Conservation (phyloP, 1,140 invertebrate species). For the Psix sp. region DNA sequence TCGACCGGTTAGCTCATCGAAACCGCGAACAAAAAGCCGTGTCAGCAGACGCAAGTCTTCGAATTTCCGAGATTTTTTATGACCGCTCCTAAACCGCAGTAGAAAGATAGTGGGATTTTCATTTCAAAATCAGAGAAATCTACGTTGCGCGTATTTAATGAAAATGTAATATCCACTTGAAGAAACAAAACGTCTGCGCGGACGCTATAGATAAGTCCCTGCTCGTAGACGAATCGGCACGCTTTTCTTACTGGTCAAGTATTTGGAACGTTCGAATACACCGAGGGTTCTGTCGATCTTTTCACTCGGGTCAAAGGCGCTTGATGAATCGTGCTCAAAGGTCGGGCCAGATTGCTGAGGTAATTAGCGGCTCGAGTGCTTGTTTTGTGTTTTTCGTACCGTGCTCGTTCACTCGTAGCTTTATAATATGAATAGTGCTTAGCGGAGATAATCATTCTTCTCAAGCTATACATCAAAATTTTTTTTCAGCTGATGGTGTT, state of each 20-base stretch:
- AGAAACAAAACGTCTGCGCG: slow-evolving; percentile 12
- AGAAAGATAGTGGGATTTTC: slow-evolving; percentile 45
- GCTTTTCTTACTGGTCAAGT: slow-evolving; percentile 1
- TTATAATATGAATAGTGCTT: background rate
- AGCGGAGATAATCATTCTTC: background rate
- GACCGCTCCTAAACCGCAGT: slow-evolving; percentile 42
- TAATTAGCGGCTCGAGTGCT: slow-evolving; percentile 24
- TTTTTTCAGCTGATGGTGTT: background rate
- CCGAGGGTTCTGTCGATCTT: slow-evolving; percentile 14
- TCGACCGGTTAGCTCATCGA: slow-evolving; percentile 46
- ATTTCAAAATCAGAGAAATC: slow-evolving; percentile 44
- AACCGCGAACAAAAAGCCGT: slow-evolving; percentile 49
- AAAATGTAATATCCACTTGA: slow-evolving; percentile 50
- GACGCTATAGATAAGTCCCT: background rate
- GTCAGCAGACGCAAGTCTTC: slow-evolving; percentile 37
- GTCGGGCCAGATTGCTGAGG: slow-evolving; percentile 1
- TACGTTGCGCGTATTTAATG: slow-evolving; percentile 27
- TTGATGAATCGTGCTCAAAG: slow-evolving; percentile 31
- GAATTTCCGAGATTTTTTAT: slow-evolving; percentile 53
- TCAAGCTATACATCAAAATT: background rate
- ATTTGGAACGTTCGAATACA: slow-evolving; percentile 17
- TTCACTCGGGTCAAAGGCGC: slow-evolving; percentile 16
- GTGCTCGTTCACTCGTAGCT: background rate
- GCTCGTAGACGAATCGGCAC: slow-evolving; percentile 15
- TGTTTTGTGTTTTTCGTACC: slow-evolving; percentile 6